Percentiles rank a stretch among this genome's conserved stretches.
Evolutionary conservation across 2,797 vertebrate species (phyloP).

Genomic region (Sebastolobus altivelis): DNA sequence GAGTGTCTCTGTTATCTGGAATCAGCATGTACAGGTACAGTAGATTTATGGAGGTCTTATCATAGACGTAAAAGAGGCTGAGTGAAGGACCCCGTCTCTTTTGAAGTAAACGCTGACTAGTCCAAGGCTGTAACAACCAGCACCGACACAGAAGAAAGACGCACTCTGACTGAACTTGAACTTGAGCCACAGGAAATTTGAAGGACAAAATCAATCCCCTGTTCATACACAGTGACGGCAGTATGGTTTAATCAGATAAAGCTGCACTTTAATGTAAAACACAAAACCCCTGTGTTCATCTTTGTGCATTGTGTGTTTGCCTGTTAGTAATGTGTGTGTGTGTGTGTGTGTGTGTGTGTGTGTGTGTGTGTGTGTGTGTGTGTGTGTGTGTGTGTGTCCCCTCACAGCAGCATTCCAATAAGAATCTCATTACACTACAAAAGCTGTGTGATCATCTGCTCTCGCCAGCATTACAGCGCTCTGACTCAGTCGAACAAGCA

Average conservation of each 20-base stretch:
- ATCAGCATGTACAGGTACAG: slow-evolving; percentile 33
- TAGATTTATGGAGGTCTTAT: neutral
- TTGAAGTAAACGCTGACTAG: neutral
- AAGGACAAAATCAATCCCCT: slow-evolving; percentile 25
- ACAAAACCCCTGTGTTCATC: slow-evolving; percentile 17
- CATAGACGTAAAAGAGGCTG: neutral
- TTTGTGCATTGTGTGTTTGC: slow-evolving; percentile 7
- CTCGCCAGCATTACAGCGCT: slow-evolving; percentile 12
- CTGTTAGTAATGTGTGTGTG: neutral
- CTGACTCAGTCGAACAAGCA: slow-evolving; percentile 22
- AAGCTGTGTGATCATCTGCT: slow-evolving; percentile 55
- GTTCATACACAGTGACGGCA: slow-evolving; percentile 32
- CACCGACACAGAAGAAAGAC: slow-evolving; percentile 10
- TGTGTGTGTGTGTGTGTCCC: slow-evolving; percentile 4
- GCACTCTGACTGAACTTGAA: slow-evolving; percentile 33
- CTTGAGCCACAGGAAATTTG: slow-evolving; percentile 42
- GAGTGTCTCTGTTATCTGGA: slow-evolving; percentile 18
- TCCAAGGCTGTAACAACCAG: slow-evolving; percentile 12
- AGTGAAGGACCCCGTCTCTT: neutral
- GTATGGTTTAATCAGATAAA: slow-evolving; percentile 47
- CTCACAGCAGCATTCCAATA: slow-evolving; percentile 46
- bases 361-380: slow-evolving; percentile 5
- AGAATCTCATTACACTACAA: slow-evolving; percentile 60
- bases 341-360: slow-evolving; percentile 12
- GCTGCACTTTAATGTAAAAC: slow-evolving; percentile 36